Conservation (phyloP, 37 sponge, comb jelly and placozoan species). For the Chondrilla cf. caribensis region DNA sequence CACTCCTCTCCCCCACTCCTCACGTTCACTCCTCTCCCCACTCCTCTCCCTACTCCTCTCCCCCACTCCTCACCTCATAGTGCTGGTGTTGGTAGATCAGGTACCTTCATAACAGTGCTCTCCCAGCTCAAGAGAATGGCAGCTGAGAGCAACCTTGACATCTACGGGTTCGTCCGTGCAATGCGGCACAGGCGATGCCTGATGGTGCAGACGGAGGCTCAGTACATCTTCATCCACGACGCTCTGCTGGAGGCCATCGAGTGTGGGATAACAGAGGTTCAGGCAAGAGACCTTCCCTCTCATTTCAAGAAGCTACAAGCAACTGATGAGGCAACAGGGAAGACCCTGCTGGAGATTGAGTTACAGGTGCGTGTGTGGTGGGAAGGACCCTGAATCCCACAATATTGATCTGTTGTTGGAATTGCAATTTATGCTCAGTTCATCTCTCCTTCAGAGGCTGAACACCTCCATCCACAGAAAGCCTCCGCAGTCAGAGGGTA, state of each 20-base stretch:
- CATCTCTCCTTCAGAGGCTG: background rate
- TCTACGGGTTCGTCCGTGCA: slow-evolving; percentile 59
- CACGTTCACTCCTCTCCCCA: too few species aligned
- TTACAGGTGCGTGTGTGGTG: slow-evolving; percentile 7
- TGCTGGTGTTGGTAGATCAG: slow-evolving; percentile 97
- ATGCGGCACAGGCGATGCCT: slow-evolving; percentile 69
- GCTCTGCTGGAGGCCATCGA: slow-evolving; percentile 85
- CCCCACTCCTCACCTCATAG: too few species aligned
- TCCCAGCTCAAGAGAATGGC: slow-evolving; percentile 57
- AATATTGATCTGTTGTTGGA: background rate
- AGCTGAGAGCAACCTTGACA: slow-evolving; percentile 54
- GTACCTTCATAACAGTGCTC: slow-evolving; percentile 85
- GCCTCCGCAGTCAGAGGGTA: background rate
- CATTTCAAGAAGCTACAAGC: slow-evolving; percentile 49
- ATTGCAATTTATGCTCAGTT: too few species aligned
- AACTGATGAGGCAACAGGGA: slow-evolving; percentile 31
- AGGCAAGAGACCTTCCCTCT: slow-evolving; percentile 63
- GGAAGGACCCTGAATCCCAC: background rate
- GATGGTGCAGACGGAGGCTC: slow-evolving; percentile 94
- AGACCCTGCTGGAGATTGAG: slow-evolving; percentile 48
- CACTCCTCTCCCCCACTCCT: too few species aligned
- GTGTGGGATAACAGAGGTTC: slow-evolving; percentile 82
- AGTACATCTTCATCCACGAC: slow-evolving; percentile 94
- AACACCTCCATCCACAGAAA: background rate
- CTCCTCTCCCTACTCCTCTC: too few species aligned